These are phyloP conservation scores for Abramis brama DNA, from an alignment of 2,113 vertebrate genomes.

Conservation along the genomic window DNA sequence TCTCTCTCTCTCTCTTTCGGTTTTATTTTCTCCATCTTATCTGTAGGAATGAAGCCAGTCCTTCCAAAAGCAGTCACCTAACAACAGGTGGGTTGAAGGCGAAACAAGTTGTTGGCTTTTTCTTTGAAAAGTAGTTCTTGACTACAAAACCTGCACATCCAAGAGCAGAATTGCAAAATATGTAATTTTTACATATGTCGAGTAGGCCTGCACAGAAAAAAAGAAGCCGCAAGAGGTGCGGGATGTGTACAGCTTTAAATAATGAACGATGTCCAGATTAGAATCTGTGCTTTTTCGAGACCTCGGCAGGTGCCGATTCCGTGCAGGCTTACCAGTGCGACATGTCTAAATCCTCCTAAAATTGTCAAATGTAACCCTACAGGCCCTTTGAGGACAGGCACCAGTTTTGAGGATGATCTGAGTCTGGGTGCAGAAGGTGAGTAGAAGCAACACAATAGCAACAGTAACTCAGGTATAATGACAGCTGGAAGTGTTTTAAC, in stretches of 20 bases:
- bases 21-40: conserved; percentile 34
- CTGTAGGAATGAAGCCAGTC: conserved; percentile 61
- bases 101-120: neutral
- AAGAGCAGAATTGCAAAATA: neutral
- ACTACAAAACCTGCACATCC: neutral
- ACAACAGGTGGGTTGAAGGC: conserved; percentile 68
- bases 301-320: neutral
- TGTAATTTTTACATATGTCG: neutral
- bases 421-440: conserved; percentile 87
- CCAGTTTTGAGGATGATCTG: conserved; percentile 84
- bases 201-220: neutral
- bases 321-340: neutral
- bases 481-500: neutral
- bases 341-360: neutral
- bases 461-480: neutral
- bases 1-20: neutral
- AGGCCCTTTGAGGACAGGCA: conserved; percentile 70
- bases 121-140: neutral
- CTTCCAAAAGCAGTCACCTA: conserved; percentile 55
- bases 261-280: neutral
- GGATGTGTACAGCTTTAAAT: too few relatives aligned
- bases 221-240: neutral
- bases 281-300: neutral
- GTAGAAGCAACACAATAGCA: conserved; percentile 19
- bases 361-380: neutral